Conservation (phyloP, 2,113 vertebrate genomes). For the Eudyptes chrysolophus region DNA sequence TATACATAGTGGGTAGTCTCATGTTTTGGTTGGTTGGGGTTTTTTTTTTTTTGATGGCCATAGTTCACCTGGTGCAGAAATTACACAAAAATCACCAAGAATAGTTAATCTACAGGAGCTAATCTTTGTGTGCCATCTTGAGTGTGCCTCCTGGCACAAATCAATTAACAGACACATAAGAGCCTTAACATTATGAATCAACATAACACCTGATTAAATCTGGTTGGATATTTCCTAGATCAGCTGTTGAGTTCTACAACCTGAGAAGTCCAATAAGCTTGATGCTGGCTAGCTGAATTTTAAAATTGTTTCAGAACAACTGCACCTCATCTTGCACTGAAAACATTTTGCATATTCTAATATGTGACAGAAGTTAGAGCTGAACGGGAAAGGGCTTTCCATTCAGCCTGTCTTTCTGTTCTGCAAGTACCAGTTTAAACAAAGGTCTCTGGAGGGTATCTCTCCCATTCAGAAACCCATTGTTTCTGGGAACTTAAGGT, state of each 20-base stretch:
- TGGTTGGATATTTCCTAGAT: neutral
- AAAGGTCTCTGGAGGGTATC: neutral
- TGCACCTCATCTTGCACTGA: neutral
- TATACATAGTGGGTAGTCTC: too few species aligned
- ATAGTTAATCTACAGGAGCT: neutral
- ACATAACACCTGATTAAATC: neutral
- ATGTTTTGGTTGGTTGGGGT: neutral
- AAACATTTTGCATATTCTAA: neutral
- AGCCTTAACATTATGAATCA: neutral
- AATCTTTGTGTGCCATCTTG: neutral
- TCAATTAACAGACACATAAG: neutral
- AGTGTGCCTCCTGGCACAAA: neutral
- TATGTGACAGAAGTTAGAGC: neutral
- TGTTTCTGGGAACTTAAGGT: neutral
- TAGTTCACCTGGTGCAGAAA: neutral
- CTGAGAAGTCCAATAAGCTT: neutral
- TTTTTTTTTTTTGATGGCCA: neutral
- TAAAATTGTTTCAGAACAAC: neutral
- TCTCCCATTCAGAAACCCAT: neutral
- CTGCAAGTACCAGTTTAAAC: neutral
- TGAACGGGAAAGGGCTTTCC: neutral
- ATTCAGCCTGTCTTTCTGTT: neutral
- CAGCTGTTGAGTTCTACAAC: neutral
- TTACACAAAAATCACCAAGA: neutral
- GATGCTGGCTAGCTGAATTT: neutral